phyloP scores from a whole-genome alignment of 2,113 vertebrate species.

The Gymnarchus niloticus region DNA sequence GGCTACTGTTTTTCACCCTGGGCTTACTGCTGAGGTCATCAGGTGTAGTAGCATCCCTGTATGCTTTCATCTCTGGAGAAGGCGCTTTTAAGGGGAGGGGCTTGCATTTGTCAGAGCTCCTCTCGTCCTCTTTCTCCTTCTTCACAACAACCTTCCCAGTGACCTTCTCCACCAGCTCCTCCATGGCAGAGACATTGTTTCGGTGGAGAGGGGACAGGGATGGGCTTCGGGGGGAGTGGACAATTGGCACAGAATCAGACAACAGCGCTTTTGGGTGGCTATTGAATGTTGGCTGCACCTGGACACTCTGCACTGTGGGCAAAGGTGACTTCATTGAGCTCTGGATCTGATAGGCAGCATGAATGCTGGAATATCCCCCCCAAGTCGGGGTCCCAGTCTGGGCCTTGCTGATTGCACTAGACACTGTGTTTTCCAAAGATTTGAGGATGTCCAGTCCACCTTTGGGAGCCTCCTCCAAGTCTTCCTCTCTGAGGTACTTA shows the following conservation, averaged over 20 bases:
- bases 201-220: conserved; percentile 69
- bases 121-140: conserved; percentile 59
- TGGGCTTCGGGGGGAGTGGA: conserved; percentile 69
- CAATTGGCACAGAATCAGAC: conserved; percentile 73
- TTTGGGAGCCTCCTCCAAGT: conserved; percentile 72
- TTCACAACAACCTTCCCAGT: conserved; percentile 67
- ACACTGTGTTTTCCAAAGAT: conserved; percentile 76
- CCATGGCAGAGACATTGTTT: conserved; percentile 79
- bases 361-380: conserved; percentile 80
- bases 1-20: conserved; percentile 62
- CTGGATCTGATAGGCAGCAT: conserved; percentile 76
- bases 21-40: conserved; percentile 61
- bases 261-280: conserved; percentile 62
- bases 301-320: conserved; percentile 59
- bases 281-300: conserved; percentile 63
- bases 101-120: conserved; percentile 61
- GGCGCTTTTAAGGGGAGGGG: conserved; percentile 50
- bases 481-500: conserved; percentile 77
- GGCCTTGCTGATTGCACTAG: conserved; percentile 77
- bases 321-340: conserved; percentile 64
- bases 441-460: conserved; percentile 75
- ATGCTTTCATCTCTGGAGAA: conserved; percentile 68
- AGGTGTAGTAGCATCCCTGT: conserved; percentile 62
- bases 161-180: conserved; percentile 78
- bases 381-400: conserved; percentile 76